Evolutionary conservation across 2,888 invertebrate species (phyloP), one percentile per base, ranked within the genome.

Genomic region (Drosophila lutescens): DNA sequence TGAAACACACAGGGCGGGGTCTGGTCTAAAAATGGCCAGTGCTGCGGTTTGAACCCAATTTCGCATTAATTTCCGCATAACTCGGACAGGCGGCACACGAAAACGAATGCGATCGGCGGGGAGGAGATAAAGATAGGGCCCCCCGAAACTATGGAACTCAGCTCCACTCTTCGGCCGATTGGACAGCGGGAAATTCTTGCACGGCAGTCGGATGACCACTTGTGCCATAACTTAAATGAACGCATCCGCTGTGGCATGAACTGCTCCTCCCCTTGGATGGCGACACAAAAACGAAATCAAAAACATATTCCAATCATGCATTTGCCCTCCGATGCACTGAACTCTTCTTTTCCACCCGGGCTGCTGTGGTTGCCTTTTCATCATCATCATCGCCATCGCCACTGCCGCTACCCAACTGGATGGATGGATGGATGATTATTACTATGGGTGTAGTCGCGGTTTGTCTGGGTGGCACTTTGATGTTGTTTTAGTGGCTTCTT

Each of bases 61-160:
- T 77, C 56, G 82, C 74, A 76, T 70, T 78, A 87, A 83, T 84
- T 84, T 84, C 88, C 80, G 83, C 88, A 84, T 79, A 58, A 73
- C 74, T 79, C 62, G 74, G 34, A 66, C 43, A 49, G 26, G 57
- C 30, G 50, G 50, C 61, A 53, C 17, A n/a, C 26, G 26, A 26
- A 26, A 26, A 23, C 23, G 4, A 23, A 30, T 60, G 36, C 50
- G 30, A 30, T n/a, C 50, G 23, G 4, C 10, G 20, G 43, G 23
- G n/a, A 5, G 12, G 5, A 20, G n/a, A n/a, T n/a, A 47, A 5
- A 66, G 55, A 68, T 40, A 67, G 60, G 13, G 8, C 38, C 30
- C 43, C n/a, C 15, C 20, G 40, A 59, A 63, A 49, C 60, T 44
- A 57, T 40, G 51, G 41, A 59, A 56, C 23, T 8, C 30, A 17